These are phyloP conservation scores for Scaptomyza tumidula DNA, from an alignment of 2,888 invertebrate species.

Conservation along the genomic window DNA sequence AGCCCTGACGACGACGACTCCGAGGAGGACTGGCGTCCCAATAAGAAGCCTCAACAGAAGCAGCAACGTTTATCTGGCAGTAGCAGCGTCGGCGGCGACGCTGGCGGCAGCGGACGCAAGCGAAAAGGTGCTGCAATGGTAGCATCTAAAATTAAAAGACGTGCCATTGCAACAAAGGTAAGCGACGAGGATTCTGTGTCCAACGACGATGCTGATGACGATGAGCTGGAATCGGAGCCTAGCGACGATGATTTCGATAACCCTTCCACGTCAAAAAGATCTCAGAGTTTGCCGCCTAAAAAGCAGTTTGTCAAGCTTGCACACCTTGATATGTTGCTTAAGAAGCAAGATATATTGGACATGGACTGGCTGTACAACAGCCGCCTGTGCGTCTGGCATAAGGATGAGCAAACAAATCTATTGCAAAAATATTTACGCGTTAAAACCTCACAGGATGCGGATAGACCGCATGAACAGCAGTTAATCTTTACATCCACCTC, in stretches of 20 bases:
- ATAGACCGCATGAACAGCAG: constrained; percentile 71
- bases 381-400: constrained; percentile 84
- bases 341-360: constrained; percentile 80
- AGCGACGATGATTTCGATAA: constrained; percentile 72
- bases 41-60: constrained; percentile 74
- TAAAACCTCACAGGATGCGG: constrained; percentile 62
- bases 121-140: constrained; percentile 51
- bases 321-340: constrained; percentile 78
- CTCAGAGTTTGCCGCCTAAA: constrained; percentile 72
- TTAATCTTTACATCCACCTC: constrained; percentile 84
- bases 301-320: constrained; percentile 68
- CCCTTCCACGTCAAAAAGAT: constrained; percentile 58
- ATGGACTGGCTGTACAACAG: constrained; percentile 79
- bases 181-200: constrained; percentile 74
- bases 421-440: constrained; percentile 84
- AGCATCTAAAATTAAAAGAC: constrained; percentile 73
- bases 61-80: constrained; percentile 56
- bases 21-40: constrained; percentile 84
- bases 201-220: constrained; percentile 60
- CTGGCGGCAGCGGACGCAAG: constrained; percentile 62
- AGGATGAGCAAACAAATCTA: constrained; percentile 82
- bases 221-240: constrained; percentile 65
- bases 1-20: constrained; percentile 83
- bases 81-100: constrained; percentile 40
- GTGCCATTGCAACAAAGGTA: constrained; percentile 64